Evolutionary conservation across 1,140 invertebrate species (phyloP).

Genomic region (Drosophila nikananu): DNA sequence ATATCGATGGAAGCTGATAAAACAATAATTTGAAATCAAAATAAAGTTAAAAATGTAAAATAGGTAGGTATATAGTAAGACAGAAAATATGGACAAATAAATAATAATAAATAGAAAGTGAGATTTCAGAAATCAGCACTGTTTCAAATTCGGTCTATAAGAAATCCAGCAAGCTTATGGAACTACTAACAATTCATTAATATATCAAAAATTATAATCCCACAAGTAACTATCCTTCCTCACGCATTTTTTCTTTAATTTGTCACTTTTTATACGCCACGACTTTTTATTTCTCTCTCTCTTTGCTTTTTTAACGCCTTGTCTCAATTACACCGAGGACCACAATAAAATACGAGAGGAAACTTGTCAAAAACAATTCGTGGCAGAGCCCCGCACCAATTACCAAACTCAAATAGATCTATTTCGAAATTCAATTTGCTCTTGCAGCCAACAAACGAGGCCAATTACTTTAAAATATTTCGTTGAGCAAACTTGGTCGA

Average conservation of each 20-base stretch:
- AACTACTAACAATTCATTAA: not conserved
- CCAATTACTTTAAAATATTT: slow-evolving; percentile 74
- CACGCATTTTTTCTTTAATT: not conserved
- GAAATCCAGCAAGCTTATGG: not conserved
- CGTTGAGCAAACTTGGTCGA: slow-evolving; percentile 58
- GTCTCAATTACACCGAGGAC: slow-evolving; percentile 32
- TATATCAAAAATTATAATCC: not conserved
- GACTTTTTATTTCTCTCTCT: not conserved
- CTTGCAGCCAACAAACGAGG: slow-evolving; percentile 61
- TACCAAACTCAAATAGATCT: slow-evolving; percentile 65
- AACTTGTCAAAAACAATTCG: slow-evolving; percentile 62
- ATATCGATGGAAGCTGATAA: no score
- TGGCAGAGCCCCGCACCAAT: slow-evolving; percentile 56
- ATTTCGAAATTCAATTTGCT: slow-evolving; percentile 68
- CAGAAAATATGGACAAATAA: no score
- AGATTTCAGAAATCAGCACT: no score
- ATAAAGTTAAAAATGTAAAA: no score
- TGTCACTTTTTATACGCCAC: not conserved
- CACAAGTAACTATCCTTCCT: no score
- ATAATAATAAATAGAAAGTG: no score
- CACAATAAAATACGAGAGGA: slow-evolving; percentile 36
- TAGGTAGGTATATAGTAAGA: no score
- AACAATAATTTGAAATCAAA: no score
- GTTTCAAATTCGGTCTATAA: not conserved
- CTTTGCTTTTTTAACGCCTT: not conserved